A percentile compares a stretch with the other conserved stretches of the same genome.
These are phyloP conservation scores for Aegotheles bennettii DNA, from an alignment of 2,113 vertebrate genomes.

Conservation along the genomic window DNA sequence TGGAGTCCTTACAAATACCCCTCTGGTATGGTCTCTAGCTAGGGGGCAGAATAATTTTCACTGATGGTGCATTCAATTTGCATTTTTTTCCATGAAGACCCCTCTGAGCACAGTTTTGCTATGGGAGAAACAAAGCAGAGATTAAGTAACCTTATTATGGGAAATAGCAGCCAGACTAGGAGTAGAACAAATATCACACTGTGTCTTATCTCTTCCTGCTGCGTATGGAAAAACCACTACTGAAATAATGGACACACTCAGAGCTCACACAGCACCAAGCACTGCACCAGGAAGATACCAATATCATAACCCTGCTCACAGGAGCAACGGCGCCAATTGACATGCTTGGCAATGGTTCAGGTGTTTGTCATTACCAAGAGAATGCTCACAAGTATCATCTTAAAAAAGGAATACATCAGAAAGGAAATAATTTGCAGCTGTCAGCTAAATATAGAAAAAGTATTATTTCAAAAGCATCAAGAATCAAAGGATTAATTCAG, in stretches of 20 bases:
- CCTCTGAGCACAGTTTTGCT: not conserved
- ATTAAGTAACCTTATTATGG: not conserved
- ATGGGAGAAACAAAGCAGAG: not conserved
- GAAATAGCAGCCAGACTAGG: not conserved
- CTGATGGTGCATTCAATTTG: not conserved
- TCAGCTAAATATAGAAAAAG: not conserved
- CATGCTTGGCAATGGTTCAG: not conserved
- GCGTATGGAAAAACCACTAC: not conserved
- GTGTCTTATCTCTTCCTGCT: not conserved
- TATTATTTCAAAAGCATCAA: not conserved
- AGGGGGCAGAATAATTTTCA: not conserved
- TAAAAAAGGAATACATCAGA: not conserved
- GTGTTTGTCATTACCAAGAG: not conserved
- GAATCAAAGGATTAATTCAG: not conserved
- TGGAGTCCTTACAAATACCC: not conserved
- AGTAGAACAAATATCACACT: not conserved
- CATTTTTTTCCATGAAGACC: not conserved
- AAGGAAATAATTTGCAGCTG: not conserved
- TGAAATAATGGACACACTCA: accelerated
- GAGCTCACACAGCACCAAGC: not conserved
- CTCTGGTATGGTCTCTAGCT: not conserved
- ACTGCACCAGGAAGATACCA: not conserved
- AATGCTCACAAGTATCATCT: not conserved
- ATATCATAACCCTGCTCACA: not conserved
- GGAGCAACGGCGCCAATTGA: not conserved